Base-by-base conservation (phyloP, 2,113 vertebrate genomes). In the Argyrosomus japonicus region DNA sequence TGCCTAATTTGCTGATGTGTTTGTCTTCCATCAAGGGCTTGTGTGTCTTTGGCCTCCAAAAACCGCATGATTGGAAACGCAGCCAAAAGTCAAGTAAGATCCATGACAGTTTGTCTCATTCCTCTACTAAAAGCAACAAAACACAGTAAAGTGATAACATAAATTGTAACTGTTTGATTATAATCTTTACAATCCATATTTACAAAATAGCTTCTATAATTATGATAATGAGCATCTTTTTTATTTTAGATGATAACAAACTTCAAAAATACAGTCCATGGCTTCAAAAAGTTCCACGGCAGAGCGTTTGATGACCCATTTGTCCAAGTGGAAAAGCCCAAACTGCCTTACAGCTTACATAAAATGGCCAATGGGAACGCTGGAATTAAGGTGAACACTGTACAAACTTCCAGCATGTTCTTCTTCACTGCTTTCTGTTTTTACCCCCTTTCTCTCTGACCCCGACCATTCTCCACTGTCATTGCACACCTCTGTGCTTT, bases 211-310 rank as follows among this genome's bases (percentile, higher is more conserved):
- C 21, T 19, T 5, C 6, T 18, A 15, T 17, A 19, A 57, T 2
- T 40, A 40, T 40, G 36, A 40, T 40, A 40, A n/a, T 36, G 17
- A 27, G 45, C 32, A 45, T 68, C 10, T 69, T 78, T 11, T 57
- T 14, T 40, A 25, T 85, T 83, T 68, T 94, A 98, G 98, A 94
- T 98, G 0, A 94, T 98, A 91, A 98, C 97, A 64, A 98, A 99
- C 67, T 96, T 97, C 91, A 98, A 97, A 95, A 99, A 99, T 83
- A 96, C 97, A 58, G 87, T 99, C 25, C 97, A 99, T 87, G 96
- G 97, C 68, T 99, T 99, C 92, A 99, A 99, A 92, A 98, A 96
- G 82, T 95, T 99, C 89, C 97, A 99, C 17, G 97, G 97, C 65
- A 94, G 97, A 89, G 92, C 96, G 6, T 98, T 97, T 88, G 96